phyloP scores from a whole-genome alignment of 2,113 vertebrate genomes.

The Opisthocomus hoazin region DNA sequence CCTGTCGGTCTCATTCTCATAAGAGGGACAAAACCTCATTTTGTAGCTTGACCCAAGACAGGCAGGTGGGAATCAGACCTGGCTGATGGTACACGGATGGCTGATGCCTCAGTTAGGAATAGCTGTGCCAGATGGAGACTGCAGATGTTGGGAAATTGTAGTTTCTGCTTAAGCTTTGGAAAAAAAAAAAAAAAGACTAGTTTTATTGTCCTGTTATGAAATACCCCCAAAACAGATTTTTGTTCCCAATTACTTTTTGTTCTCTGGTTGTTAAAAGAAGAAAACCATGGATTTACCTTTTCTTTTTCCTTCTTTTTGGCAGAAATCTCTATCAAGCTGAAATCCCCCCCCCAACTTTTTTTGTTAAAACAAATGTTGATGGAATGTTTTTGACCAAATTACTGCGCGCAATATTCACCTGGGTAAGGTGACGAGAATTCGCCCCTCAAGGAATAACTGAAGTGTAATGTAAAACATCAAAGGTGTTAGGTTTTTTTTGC shows the following conservation, averaged over 20 bases:
- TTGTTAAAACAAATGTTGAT: not conserved
- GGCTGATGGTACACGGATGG: not conserved
- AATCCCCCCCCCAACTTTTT: not conserved
- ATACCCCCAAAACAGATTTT: not conserved
- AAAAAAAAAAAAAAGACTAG: not conserved
- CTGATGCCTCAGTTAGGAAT: not conserved
- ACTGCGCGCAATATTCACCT: conserved; percentile 7
- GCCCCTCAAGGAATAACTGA: conserved; percentile 64
- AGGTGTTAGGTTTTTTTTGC: not conserved
- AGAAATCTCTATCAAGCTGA: not conserved
- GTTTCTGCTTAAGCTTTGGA: not conserved
- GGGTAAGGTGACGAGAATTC: conserved; percentile 56
- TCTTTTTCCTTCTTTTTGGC: not conserved
- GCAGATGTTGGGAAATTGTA: not conserved
- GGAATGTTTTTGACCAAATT: conserved; percentile 59
- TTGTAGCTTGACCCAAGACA: not conserved
- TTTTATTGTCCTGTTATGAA: not conserved
- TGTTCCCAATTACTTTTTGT: not conserved
- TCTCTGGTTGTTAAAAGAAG: not conserved
- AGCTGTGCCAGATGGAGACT: not conserved
- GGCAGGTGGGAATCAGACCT: not conserved
- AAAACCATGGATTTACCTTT: not conserved
- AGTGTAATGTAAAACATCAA: conserved; percentile 58
- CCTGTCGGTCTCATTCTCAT: not conserved
- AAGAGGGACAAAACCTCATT: not conserved